A percentile compares a stretch with the other conserved stretches of the same genome.
phyloP scores from a whole-genome alignment of 2,113 vertebrate species.

The Papio anubis region DNA sequence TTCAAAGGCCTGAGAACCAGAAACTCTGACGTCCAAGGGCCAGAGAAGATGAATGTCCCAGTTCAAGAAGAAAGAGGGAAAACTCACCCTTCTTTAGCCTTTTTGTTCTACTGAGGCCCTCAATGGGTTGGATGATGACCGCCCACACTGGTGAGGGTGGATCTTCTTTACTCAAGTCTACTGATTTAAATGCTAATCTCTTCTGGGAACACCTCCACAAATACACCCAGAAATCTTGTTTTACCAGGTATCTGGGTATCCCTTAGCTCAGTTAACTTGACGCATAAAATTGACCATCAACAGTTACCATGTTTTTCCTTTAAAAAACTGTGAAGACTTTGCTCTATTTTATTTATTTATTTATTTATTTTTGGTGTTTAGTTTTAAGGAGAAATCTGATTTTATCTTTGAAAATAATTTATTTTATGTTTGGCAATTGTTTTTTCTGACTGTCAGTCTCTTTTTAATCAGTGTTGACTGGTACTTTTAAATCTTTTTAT shows the following conservation, averaged over 20 bases:
- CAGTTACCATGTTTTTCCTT: background rate
- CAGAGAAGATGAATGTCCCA: background rate
- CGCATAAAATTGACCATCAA: background rate
- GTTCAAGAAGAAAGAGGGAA: background rate
- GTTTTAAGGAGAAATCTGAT: background rate
- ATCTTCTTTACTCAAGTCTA: background rate
- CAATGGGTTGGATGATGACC: background rate
- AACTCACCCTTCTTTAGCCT: background rate
- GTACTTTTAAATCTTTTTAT: background rate
- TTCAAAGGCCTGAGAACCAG: background rate
- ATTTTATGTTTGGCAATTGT: background rate
- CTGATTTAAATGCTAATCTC: background rate
- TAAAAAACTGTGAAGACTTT: background rate
- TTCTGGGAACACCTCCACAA: background rate
- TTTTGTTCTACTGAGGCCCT: background rate
- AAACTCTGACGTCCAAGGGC: background rate
- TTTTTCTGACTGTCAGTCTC: background rate
- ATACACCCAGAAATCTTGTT: background rate
- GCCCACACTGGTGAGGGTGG: background rate
- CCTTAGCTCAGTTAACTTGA: background rate
- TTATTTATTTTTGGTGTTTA: background rate
- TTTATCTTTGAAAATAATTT: background rate
- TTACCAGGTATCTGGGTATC: background rate
- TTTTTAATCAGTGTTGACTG: background rate
- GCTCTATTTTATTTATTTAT: background rate